These are phyloP conservation scores for Panagrolaimus sp. DNA, from an alignment of 1,140 invertebrate genomes.

Conservation along the genomic window DNA sequence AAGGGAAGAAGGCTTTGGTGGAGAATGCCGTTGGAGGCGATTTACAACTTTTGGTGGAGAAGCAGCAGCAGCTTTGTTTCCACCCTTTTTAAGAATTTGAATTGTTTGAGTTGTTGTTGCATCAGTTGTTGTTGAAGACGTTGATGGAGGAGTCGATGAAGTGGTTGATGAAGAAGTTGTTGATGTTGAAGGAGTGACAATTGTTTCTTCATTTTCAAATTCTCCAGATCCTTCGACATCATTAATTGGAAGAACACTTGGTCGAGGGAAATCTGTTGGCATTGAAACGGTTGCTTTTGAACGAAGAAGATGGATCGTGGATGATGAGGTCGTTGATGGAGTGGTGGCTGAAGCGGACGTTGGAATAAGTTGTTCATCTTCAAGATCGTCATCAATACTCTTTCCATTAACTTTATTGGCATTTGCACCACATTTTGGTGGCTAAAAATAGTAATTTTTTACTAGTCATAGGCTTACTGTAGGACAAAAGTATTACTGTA, in stretches of 20 bases:
- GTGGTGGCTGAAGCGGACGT: conserved; percentile 21
- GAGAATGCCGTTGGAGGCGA: conserved; percentile 23
- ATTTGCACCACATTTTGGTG: conserved; percentile 45
- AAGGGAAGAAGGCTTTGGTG: conserved; percentile 19
- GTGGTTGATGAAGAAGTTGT: conserved; percentile 17
- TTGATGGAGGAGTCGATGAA: not conserved
- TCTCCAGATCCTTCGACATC: conserved; percentile 24
- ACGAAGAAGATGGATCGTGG: not conserved
- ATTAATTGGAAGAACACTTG: conserved; percentile 24
- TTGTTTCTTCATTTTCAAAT: conserved; percentile 17
- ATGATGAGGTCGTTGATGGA: not conserved
- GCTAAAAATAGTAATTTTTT: no score
- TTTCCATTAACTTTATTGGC: conserved; percentile 15
- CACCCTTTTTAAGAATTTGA: conserved; percentile 29
- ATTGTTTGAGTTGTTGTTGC: conserved; percentile 14
- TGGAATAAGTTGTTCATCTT: conserved; percentile 43
- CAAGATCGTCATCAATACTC: conserved; percentile 31
- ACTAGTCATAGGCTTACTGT: no score
- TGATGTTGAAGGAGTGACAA: conserved; percentile 13
- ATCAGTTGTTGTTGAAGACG: not conserved
- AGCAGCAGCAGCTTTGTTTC: no score
- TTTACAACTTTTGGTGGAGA: not conserved
- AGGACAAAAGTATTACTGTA: no score
- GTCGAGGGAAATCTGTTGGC: conserved; percentile 36
- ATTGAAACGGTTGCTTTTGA: conserved; percentile 4